Evolutionary conservation across 2,888 invertebrate species (phyloP).

Genomic region (Taenaris catops): DNA sequence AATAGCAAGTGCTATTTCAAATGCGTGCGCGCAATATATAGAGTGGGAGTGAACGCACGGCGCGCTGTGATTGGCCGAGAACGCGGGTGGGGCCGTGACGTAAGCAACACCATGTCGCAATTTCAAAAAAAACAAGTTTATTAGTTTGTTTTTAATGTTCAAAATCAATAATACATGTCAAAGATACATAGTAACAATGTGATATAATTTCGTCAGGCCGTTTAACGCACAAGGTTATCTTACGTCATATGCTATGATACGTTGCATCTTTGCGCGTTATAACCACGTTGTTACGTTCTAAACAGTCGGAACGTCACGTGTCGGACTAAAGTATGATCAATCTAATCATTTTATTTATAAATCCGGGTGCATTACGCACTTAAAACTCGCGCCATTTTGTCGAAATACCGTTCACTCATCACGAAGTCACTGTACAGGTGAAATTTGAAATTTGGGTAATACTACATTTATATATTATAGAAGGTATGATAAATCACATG

Average conservation of each 20-base stretch:
- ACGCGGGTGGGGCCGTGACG: constrained; percentile 60
- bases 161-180: constrained; percentile 14
- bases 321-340: no score
- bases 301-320: no score
- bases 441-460: no score
- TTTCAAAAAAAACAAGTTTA: constrained; percentile 11
- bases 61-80: constrained; percentile 54
- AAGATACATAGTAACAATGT: constrained; percentile 7
- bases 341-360: no score
- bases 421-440: no score
- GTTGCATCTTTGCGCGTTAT: neutral
- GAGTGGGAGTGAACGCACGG: constrained; percentile 47
- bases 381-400: no score
- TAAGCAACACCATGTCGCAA: constrained; percentile 4
- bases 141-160: constrained; percentile 33
- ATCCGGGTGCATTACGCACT: no score
- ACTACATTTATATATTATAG: no score
- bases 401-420: no score
- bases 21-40: constrained; percentile 54
- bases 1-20: constrained; percentile 37
- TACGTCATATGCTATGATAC: constrained; percentile 34
- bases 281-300: no score
- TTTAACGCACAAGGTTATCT: constrained; percentile 44
- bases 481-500: no score
- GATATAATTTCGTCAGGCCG: constrained; percentile 37